A percentile compares a stretch with the other conserved stretches of the same genome.
These are phyloP conservation scores for Tringa solitaria DNA, from an alignment of 2,113 vertebrate genomes.

Conservation along the genomic window DNA sequence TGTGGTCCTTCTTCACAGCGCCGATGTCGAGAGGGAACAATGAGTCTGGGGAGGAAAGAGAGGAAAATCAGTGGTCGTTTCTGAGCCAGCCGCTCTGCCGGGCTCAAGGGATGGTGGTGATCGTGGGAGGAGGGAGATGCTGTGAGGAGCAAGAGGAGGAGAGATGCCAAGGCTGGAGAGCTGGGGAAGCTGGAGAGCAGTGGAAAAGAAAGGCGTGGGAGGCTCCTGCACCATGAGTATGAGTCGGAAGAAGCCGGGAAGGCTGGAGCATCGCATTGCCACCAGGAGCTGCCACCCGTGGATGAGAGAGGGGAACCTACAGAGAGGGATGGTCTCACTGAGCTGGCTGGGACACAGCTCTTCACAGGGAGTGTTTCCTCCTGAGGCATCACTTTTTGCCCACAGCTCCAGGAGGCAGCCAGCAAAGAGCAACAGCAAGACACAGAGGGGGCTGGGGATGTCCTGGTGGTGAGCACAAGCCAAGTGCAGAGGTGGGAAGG, in stretches of 20 bases:
- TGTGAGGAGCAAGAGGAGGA: neutral
- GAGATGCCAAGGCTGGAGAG: neutral
- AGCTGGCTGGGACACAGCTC: neutral
- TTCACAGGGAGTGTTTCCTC: neutral
- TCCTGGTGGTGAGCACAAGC: neutral
- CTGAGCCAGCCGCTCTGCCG: rapidly evolving
- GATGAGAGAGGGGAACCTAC: neutral
- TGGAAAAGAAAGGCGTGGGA: neutral
- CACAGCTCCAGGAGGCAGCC: neutral
- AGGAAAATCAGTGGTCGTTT: neutral
- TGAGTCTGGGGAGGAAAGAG: constrained; percentile 39
- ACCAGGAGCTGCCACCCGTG: neutral
- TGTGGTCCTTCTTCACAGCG: constrained; percentile 82
- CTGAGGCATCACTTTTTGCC: neutral
- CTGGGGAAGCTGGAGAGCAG: neutral
- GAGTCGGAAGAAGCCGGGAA: neutral
- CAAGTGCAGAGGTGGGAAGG: neutral
- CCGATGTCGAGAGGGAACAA: constrained; percentile 80
- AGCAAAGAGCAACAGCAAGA: neutral
- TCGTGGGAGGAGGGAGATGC: neutral
- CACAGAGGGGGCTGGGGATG: neutral
- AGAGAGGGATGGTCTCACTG: rapidly evolving
- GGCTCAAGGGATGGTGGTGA: neutral
- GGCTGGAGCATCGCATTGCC: neutral
- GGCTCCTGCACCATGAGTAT: rapidly evolving